Evolutionary conservation across 2,888 invertebrate species (phyloP), one percentile per base, ranked within the genome.

Genomic region (Ochropleura leucogaster): DNA sequence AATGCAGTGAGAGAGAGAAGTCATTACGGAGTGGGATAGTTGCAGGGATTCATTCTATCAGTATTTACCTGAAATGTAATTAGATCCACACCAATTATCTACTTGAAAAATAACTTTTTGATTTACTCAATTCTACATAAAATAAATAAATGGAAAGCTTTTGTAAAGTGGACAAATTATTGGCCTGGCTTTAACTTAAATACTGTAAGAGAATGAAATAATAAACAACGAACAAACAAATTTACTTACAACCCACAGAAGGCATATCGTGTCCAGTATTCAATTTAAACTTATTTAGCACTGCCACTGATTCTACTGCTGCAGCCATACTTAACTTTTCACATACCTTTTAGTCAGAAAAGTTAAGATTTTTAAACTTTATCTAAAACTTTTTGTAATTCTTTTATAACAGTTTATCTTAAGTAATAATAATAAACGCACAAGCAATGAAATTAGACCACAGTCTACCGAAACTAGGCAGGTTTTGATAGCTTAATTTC

Each of bases 161-260:
- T 46, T 46, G 10, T 10, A 46, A 46, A 46, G 10, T 46, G 46
- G 10, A 12, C 12, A 12, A 46, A 46, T 10, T 46, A 46, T 46
- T 10, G 46, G 30, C 3, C 46, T 10, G 9, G 9, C 46, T 46
- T 46, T 10, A 10, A 46, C 10, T 3, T 10, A 46, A 2, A 2
- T 46, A 46, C 46, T 46, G 46, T 46, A 46, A 46, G 1, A 46
- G 12, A 46, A 46, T 46, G 30, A 30, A 30, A 30, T 2, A 30
- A 30, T 30, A 30, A 30, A 30, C 30, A 30, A 30, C 30, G 30
- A 30, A 30, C 30, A 59, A 40, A 59, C 20, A 49, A 49, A 20
- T n/a, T 0, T 74, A 92, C 94, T 94, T 89, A 95, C 94, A 82
- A 47, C 94, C 94, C 16, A 94, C 82, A n/a, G 90, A 89, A 18